Conservation (phyloP, 2,797 vertebrate species). For the Amazonetta brasiliensis region DNA sequence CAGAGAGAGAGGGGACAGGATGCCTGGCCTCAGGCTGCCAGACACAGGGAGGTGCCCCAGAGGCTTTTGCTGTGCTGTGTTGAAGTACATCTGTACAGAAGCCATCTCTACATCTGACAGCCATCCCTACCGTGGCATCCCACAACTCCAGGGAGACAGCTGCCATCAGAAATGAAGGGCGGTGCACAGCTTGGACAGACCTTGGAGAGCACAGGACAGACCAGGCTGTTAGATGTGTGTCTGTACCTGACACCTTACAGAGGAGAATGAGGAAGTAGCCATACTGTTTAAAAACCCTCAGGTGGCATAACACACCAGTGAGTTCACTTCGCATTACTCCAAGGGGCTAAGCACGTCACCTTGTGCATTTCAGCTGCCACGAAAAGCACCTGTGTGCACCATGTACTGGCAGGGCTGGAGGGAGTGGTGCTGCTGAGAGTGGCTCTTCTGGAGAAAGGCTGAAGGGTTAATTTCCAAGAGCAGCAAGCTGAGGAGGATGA, state of each 20-base stretch:
- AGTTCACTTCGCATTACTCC: not conserved
- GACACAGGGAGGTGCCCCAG: not conserved
- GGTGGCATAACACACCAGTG: fast-evolving
- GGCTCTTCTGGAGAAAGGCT: fast-evolving
- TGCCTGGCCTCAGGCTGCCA: no score
- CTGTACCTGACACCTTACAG: not conserved
- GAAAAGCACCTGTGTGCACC: not conserved
- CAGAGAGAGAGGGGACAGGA: not conserved
- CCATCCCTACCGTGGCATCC: not conserved
- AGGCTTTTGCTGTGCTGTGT: not conserved
- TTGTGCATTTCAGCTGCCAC: not conserved
- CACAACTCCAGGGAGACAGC: not conserved
- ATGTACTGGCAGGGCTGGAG: fast-evolving
- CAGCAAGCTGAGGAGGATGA: fast-evolving
- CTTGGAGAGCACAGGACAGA: not conserved
- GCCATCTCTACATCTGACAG: no score
- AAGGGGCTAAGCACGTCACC: not conserved
- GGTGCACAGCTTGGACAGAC: not conserved
- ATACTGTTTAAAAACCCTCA: not conserved
- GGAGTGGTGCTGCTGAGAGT: not conserved
- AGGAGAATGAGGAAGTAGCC: not conserved
- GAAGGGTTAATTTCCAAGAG: not conserved
- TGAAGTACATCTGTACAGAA: not conserved
- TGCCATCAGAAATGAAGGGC: not conserved
- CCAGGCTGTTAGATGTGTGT: not conserved